Evolutionary conservation across 2,113 vertebrate species (phyloP), one percentile per base, ranked within the genome.

Genomic region (Ctenodactylus gundi): DNA sequence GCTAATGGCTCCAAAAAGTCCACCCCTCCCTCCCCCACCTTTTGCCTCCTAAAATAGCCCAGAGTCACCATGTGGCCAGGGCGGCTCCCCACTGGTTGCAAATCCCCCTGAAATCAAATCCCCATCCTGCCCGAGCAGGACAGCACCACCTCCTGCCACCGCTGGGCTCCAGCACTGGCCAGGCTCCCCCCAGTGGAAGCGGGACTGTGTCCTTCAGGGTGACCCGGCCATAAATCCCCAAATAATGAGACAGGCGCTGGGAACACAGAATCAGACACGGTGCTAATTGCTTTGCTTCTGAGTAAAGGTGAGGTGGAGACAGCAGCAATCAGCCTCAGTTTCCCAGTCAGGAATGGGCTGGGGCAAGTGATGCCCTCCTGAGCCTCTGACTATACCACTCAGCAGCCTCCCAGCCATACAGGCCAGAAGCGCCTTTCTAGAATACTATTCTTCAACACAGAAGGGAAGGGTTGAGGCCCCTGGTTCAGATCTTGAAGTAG

Each of bases 21-120:
- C 31, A 7, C 94, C 10, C 10, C 46, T 64, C 91, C 97, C 93
- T 81, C 89, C 95, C 93, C 90, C 93, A 60, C 44, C 68, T 67
- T 77, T 72, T 29, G 86, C 88, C 77, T 96, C 97, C 85, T 75
- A 97, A 97, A 97, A 97, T 97, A 97, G 96, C 96, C 36, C 75
- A 15, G 87, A 95, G 87, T 87, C 87, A 94, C 96, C 91, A 70
- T 88, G 95, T 96, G 95, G 76, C 93, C 93, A 67, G 92, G 93
- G 93, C 93, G 57, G 73, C 94, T 95, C 96, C 95, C 92, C 94
- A 92, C 86, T 12, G 84, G 77, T 58, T 76, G 82, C 93, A 97
- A 97, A 97, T 97, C 97, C 96, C 93, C 96, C 96, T 97, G 97
- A 97, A 97, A 97, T 97, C 89, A 96, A 97, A 97, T 97, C 96